A percentile compares a stretch with the other conserved stretches of the same genome.
Conservation (phyloP, 2,888 invertebrate genomes). For the Achlya flavicornis region DNA sequence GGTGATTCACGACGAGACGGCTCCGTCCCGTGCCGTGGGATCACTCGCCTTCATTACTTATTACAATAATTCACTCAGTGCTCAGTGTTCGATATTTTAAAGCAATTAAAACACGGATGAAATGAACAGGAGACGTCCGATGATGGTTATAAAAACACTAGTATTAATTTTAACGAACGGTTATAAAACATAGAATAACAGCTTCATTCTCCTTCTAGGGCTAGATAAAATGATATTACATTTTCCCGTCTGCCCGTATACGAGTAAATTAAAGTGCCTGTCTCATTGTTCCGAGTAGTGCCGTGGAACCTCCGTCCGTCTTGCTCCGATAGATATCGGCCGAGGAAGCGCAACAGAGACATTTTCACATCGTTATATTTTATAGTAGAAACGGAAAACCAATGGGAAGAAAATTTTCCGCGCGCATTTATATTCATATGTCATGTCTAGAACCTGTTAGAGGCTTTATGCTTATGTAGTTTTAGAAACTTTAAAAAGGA, state of each 20-base stretch:
- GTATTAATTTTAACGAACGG: constrained; percentile 14
- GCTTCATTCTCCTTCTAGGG: constrained; percentile 27
- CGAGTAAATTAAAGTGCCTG: constrained; percentile 52
- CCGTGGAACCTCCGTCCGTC: constrained; percentile 57
- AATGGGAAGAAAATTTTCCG: background rate
- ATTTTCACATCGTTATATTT: constrained; percentile 14
- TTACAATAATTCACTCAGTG: constrained; percentile 47
- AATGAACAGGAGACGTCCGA: constrained; percentile 5
- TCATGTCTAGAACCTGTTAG: background rate
- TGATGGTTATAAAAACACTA: constrained; percentile 17
- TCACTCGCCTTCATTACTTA: constrained; percentile 42
- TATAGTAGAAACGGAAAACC: constrained; percentile 7
- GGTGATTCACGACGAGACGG: constrained; percentile 38
- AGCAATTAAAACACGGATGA: constrained; percentile 31
- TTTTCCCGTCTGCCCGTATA: constrained; percentile 39
- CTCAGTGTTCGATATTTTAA: constrained; percentile 32
- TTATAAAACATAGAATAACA: constrained; percentile 29
- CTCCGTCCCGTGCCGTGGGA: constrained; percentile 35
- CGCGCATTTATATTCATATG: background rate
- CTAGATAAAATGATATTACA: constrained; percentile 38
- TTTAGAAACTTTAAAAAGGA: no score
- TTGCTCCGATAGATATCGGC: constrained; percentile 66
- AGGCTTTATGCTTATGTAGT: constrained; percentile 17
- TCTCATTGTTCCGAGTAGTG: constrained; percentile 48
- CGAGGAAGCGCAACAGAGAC: constrained; percentile 46